phyloP scores from a whole-genome alignment of 2,113 vertebrate genomes.

The Leucopsar rothschildi region DNA sequence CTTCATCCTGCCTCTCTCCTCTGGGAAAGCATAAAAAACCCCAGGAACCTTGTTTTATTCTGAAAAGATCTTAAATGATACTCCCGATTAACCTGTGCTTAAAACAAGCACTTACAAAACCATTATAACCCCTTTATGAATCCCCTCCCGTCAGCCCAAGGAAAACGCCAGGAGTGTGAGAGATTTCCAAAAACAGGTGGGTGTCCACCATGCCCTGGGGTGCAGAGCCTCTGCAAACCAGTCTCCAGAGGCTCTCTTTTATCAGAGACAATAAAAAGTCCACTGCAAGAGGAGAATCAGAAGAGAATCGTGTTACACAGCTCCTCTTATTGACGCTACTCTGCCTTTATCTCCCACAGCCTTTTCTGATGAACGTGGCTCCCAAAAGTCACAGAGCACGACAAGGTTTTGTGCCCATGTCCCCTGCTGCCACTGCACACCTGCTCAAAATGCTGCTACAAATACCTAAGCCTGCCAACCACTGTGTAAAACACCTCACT shows the following conservation, averaged over 20 bases:
- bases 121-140: neutral
- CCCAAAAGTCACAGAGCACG: neutral
- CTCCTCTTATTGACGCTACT: neutral
- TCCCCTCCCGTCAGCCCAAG: neutral
- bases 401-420: neutral
- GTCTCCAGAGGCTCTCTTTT: neutral
- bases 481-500: neutral
- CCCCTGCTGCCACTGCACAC: neutral
- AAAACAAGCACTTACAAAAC: neutral
- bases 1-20: neutral
- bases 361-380: neutral
- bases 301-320: neutral
- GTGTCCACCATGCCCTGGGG: neutral
- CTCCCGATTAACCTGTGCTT: neutral
- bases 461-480: neutral
- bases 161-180: rapidly evolving
- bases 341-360: neutral
- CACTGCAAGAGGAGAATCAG: neutral
- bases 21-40: neutral
- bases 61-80: neutral
- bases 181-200: neutral
- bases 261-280: neutral
- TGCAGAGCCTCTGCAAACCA: neutral
- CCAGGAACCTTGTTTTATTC: neutral
- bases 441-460: neutral